Evolutionary conservation across 2,113 vertebrate genomes (phyloP), one percentile per base, ranked within the genome.

Genomic region (Maccullochella peelii): DNA sequence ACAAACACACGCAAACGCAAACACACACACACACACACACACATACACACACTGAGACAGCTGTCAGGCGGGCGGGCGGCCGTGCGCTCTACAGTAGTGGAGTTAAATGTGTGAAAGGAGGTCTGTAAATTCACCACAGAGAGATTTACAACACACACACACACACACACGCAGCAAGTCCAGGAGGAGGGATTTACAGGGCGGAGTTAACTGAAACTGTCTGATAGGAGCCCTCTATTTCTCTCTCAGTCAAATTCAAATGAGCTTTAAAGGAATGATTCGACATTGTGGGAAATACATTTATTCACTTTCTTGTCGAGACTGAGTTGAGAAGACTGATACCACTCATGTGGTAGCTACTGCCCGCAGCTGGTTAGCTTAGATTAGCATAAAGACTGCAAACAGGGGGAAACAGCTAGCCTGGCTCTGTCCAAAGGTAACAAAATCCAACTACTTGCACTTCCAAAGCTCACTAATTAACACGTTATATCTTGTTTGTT

Each of bases 91-190:
- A 81, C 63, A 78, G 90, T 54, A 47, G 27, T n/a, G 44, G 70
- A 80, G 82, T 67, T 82, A 77, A 89, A 86, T 88, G 86, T 84
- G 70, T 86, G 83, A 88, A 88, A 70, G 63, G 80, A 83, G 86
- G 55, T 62, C 72, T 71, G 80, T 88, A 88, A 88, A 88, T 84
- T 74, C 47, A 73, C 50, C 49, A 44, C 72, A 21, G 89, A 85
- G 72, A 82, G 77, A 85, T 85, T 83, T 81, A 89, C 66, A 65
- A 30, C 38, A 25, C 38, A 40, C 15, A 38, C 57, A 27, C 33
- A 33, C 30, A 33, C 67, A 71, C 57, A 50, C 58, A 55, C 30
- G 42, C 57, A 75, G 68, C 42, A 16, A 15, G 77, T 80, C 85
- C 72, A 78, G 82, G 50, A 42, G 74, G 82, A 65, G 30, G 57